Evolutionary conservation across 2,113 vertebrate genomes (phyloP), one percentile per base, ranked within the genome.

Genomic region (Pelecanus crispus): DNA sequence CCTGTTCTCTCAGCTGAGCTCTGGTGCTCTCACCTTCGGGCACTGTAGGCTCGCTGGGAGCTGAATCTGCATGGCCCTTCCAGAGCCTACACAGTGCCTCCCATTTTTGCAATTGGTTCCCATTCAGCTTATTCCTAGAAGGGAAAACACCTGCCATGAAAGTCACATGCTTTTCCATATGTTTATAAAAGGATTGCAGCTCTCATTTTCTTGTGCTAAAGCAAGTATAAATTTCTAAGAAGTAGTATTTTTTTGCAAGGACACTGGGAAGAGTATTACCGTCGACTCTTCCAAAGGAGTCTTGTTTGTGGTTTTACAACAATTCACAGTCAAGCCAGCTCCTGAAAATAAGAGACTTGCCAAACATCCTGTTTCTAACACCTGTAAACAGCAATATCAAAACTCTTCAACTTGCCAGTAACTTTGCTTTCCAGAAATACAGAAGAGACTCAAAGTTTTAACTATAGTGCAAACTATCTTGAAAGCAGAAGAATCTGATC

Each of bases 41-140:
- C 15, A 63, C 4, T 0, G 0, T 19, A 34, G 13, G 19, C 16
- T 34, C 1, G 0, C 9, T 53, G 44, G 19, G 22, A 49, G n/a
- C 32, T 47, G 32, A 38, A 18, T 17, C 13, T 21, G 17, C 2
- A 7, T 13, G 17, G 21, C 11, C 16, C 24, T 32, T 32, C n/a
- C 20, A 34, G 34, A 11, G 14, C 5, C 25, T 21, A 25, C 12
- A 17, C n/a, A 22, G 4, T 11, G 28, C 21, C 28, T 52, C 17
- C 14, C 26, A 4, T 4, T 44, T 83, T 24, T 59, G 31, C 22
- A 59, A 8, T 9, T 28, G 12, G 10, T 45, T 73, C 19, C 36
- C 26, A 11, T 24, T 80, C 49, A 44, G 26, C 11, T 74, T 65
- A 44, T 58, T 63, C 18, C 10, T 71, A 31, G 45, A 58, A 59